Conservation (phyloP, 2,797 vertebrate genomes). For the Intellagama lesueurii region DNA sequence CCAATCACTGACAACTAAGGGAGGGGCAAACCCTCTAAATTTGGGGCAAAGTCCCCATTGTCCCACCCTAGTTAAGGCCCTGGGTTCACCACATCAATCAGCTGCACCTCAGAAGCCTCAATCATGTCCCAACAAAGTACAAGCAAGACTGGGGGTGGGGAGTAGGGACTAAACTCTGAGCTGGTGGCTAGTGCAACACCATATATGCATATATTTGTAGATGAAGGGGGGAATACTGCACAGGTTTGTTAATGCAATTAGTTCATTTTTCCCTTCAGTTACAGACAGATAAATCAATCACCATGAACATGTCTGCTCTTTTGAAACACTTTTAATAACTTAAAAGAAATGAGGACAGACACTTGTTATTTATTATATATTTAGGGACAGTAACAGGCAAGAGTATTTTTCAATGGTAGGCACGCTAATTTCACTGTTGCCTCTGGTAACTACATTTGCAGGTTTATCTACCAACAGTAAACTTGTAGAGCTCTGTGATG, state of each 20-base stretch:
- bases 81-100: background rate
- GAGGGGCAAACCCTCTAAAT: too few relatives aligned
- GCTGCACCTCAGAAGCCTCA: too few relatives aligned
- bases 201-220: background rate
- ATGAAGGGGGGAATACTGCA: conserved; percentile 44
- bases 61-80: too few relatives aligned
- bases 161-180: background rate
- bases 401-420: conserved; percentile 35
- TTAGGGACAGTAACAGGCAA: conserved; percentile 44
- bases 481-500: background rate
- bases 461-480: background rate
- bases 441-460: background rate
- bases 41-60: too few relatives aligned
- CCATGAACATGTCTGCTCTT: conserved; percentile 22
- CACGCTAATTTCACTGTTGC: background rate
- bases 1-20: too few relatives aligned
- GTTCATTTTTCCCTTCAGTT: conserved; percentile 48
- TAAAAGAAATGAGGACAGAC: background rate
- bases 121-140: background rate
- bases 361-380: conserved; percentile 63
- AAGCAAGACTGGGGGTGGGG: too few relatives aligned
- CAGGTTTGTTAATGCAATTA: conserved; percentile 38
- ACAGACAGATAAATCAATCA: conserved; percentile 64
- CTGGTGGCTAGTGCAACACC: too few relatives aligned
- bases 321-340: too few relatives aligned